Evolutionary conservation across 2,888 invertebrate genomes (phyloP), one percentile per base, ranked within the genome.

Genomic region (Atrina japonica): DNA sequence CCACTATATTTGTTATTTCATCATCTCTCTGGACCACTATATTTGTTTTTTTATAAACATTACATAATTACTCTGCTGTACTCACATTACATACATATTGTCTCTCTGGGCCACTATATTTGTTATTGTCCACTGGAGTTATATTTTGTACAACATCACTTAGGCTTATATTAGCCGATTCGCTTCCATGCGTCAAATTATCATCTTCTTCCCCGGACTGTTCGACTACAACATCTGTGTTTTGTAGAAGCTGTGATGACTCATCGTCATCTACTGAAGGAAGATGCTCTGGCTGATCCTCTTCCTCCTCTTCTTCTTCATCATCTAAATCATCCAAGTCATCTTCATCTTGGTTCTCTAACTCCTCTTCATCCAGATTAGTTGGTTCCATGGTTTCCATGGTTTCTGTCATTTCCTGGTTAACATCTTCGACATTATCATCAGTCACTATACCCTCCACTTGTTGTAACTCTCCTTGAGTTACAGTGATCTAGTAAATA

Each of bases 21-120:
- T n/a, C n/a, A n/a, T n/a, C n/a, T n/a, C n/a, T n/a, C n/a, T n/a
- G n/a, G n/a, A n/a, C n/a, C n/a, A n/a, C n/a, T n/a, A 25, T 40
- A 49, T 18, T 70, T 70, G 35, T 66, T 41, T 0, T 41, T 21
- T n/a, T n/a, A n/a, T n/a, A n/a, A n/a, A n/a, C n/a, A n/a, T n/a
- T n/a, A n/a, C n/a, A n/a, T n/a, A n/a, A n/a, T n/a, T n/a, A n/a
- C n/a, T n/a, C n/a, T n/a, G n/a, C n/a, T n/a, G 11, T 49, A 66
- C 75, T 67, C 68, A 80, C 78, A n/a, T 29, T 50, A 76, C 80
- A 80, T 25, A 69, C 60, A 68, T 75, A 71, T 27, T 50, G 60
- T 9, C 70, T 49, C 2, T 58, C 56, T 30, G 58, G 16, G n/a
- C 47, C 52, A 27, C 35, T 43, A 25, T 40, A 49, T 18, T 70